Conservation (phyloP, 2,797 vertebrate species). For the Rostrhamus sociabilis region DNA sequence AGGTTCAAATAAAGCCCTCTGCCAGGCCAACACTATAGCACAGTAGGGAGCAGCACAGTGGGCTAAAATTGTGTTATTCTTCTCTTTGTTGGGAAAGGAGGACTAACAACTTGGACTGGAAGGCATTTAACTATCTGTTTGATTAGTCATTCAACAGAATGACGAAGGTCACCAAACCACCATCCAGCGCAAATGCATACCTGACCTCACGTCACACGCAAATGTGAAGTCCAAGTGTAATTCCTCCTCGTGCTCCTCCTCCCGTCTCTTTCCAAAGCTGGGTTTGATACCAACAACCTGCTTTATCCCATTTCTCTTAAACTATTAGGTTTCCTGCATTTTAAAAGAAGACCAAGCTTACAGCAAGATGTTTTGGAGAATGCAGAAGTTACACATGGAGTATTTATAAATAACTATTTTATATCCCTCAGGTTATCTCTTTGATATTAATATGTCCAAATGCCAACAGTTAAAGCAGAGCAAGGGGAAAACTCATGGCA, state of each 20-base stretch:
- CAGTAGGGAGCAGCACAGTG: slow-evolving; percentile 42
- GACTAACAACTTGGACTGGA: slow-evolving; percentile 1
- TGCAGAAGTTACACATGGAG: fast-evolving
- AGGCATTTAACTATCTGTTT: slow-evolving; percentile 44
- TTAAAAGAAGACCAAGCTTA: neutral
- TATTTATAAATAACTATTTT: neutral
- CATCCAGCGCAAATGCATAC: neutral
- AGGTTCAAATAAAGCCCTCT: slow-evolving; percentile 28
- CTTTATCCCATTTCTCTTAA: neutral
- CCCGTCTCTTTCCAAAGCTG: neutral
- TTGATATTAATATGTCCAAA: neutral
- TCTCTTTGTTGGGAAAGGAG: slow-evolving; percentile 15
- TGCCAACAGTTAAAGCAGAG: neutral
- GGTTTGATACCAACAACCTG: neutral
- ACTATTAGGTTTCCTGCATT: neutral
- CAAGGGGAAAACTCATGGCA: neutral
- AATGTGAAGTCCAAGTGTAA: neutral
- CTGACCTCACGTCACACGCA: neutral
- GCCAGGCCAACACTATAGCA: neutral
- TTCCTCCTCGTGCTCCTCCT: neutral
- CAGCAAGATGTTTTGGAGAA: neutral
- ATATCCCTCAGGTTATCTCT: neutral
- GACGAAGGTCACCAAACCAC: neutral
- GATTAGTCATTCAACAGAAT: slow-evolving; percentile 29
- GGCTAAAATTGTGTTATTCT: slow-evolving; percentile 45